These are phyloP conservation scores for Crotalus tigris DNA, from an alignment of 2,113 vertebrate species.

Conservation along the genomic window DNA sequence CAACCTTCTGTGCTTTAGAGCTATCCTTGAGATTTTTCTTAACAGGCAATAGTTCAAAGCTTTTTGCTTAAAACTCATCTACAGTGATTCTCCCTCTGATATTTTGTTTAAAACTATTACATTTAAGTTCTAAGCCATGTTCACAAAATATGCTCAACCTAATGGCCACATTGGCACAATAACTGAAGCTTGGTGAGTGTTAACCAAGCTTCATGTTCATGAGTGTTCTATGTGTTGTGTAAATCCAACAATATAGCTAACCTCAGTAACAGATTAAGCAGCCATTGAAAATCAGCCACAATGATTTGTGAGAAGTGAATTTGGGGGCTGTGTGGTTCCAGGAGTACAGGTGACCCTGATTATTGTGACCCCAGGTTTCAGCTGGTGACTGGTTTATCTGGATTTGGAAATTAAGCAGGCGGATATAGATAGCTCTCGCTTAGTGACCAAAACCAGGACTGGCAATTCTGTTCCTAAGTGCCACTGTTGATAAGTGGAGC, in stretches of 20 bases:
- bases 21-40: not conserved
- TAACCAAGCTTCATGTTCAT: not conserved
- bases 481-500: too few species aligned
- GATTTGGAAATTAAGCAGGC: not conserved
- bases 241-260: not conserved
- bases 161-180: not conserved
- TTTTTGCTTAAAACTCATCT: not conserved
- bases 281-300: not conserved
- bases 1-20: not conserved
- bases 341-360: not conserved
- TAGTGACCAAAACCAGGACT: too few species aligned
- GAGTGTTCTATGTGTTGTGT: not conserved
- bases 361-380: not conserved
- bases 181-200: not conserved
- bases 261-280: not conserved
- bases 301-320: not conserved
- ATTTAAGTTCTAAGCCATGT: not conserved
- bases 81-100: not conserved
- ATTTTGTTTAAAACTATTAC: not conserved
- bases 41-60: not conserved
- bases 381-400: not conserved
- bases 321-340: not conserved
- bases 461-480: too few species aligned
- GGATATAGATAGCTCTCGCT: too few species aligned
- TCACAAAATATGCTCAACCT: not conserved